These are phyloP conservation scores for Dissostichus mawsoni DNA, from an alignment of 2,113 vertebrate genomes.

Conservation along the genomic window DNA sequence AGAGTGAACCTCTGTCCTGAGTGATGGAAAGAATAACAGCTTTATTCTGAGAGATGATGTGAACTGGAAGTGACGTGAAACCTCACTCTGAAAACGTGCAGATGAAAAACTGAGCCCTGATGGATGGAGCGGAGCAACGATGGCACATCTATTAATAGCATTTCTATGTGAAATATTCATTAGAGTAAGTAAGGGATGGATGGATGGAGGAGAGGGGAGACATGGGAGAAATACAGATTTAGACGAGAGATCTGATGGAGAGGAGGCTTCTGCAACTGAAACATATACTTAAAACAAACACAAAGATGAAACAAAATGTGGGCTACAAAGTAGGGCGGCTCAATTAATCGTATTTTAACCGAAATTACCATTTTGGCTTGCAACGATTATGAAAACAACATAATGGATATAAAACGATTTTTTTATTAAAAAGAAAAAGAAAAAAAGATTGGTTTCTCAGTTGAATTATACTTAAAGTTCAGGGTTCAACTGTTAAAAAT, in stretches of 20 bases:
- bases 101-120: constrained; percentile 45
- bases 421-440: too few relatives aligned
- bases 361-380: too few relatives aligned
- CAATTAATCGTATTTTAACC: too few relatives aligned
- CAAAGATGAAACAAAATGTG: too few relatives aligned
- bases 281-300: too few relatives aligned
- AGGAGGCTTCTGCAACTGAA: not conserved
- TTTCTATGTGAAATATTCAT: constrained; percentile 72
- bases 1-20: not conserved
- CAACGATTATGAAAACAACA: too few relatives aligned
- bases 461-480: too few relatives aligned
- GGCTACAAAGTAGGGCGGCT: too few relatives aligned
- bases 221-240: not conserved
- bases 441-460: too few relatives aligned
- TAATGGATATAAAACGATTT: too few relatives aligned
- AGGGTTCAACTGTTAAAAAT: too few relatives aligned
- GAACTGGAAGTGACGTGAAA: constrained; percentile 36
- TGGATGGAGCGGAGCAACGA: constrained; percentile 25
- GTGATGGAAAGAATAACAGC: not conserved
- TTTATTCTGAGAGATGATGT: constrained; percentile 6
- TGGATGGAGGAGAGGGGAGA: not conserved
- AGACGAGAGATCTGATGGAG: not conserved
- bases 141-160: constrained; percentile 59
- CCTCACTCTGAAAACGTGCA: constrained; percentile 34
- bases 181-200: constrained; percentile 42